These are phyloP conservation scores for Oreocharis arfaki DNA, from an alignment of 2,113 vertebrate genomes.

Conservation along the genomic window DNA sequence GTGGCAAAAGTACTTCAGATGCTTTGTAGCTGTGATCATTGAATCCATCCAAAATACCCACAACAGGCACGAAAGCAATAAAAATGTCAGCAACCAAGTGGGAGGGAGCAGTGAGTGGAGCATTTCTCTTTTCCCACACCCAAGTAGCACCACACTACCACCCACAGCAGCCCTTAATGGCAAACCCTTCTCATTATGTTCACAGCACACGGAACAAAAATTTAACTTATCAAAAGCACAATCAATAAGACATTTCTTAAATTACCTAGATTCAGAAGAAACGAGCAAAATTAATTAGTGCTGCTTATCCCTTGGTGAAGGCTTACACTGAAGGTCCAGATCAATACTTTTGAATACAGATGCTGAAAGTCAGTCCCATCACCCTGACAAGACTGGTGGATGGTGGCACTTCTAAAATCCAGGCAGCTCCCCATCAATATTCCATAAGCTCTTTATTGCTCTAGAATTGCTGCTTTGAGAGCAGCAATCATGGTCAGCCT, in stretches of 20 bases:
- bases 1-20: neutral
- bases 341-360: neutral
- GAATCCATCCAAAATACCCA: neutral
- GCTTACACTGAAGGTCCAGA: neutral
- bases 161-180: neutral
- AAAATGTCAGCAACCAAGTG: neutral
- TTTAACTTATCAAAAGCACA: neutral
- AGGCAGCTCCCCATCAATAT: neutral
- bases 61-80: neutral
- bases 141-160: accelerated
- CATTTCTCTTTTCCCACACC: neutral
- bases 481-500: neutral
- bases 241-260: neutral
- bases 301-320: neutral
- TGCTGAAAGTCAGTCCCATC: neutral
- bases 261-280: neutral
- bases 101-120: neutral
- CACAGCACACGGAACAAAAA: neutral
- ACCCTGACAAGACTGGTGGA: neutral
- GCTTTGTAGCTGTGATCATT: neutral
- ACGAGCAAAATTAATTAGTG: neutral
- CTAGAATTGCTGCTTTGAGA: neutral
- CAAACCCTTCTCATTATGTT: neutral
- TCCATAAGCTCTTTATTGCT: neutral
- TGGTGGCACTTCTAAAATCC: neutral